Percentiles rank a stretch among this genome's conserved stretches.
Evolutionary conservation across 2,888 invertebrate species (phyloP).

Genomic region (Tricholauxania praeusta): DNA sequence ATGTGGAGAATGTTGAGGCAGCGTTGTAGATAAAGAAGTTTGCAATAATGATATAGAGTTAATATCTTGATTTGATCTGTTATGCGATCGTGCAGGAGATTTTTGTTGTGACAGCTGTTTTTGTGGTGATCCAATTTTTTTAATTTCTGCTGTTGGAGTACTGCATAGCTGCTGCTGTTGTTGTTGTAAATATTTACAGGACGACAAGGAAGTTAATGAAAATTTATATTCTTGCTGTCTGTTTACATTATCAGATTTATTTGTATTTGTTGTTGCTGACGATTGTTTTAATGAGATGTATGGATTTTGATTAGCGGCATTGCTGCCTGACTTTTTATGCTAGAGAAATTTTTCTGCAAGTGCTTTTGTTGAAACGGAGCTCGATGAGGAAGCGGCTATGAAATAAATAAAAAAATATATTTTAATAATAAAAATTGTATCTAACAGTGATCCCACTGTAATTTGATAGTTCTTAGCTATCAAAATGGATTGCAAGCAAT

Average conservation of each 20-base stretch:
- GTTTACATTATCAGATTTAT: constrained; percentile 12
- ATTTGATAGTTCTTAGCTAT: no score
- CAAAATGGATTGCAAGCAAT: no score
- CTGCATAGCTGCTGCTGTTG: constrained; percentile 9
- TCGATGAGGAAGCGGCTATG: constrained; percentile 69
- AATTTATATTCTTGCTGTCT: constrained; percentile 18
- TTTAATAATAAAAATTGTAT: constrained; percentile 1
- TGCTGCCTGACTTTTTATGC: constrained; percentile 68
- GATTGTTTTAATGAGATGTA: constrained; percentile 47
- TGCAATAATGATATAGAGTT: constrained; percentile 24
- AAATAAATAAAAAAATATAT: constrained; percentile 40
- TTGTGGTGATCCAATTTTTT: constrained; percentile 21
- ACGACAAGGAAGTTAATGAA: constrained; percentile 24
- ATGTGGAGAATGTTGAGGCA: constrained; percentile 58
- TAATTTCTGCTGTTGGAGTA: constrained; percentile 11
- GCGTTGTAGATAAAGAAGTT: constrained; percentile 53
- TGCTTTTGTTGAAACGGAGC: constrained; percentile 70
- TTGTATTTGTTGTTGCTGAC: neutral
- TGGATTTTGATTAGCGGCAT: constrained; percentile 57
- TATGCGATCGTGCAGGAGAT: constrained; percentile 1
- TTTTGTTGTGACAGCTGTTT: constrained; percentile 12
- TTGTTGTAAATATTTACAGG: constrained; percentile 24
- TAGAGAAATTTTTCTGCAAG: constrained; percentile 66
- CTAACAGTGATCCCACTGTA: neutral
- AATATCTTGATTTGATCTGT: constrained; percentile 16